A percentile compares a stretch with the other conserved stretches of the same genome.
Evolutionary conservation across 2,113 vertebrate genomes (phyloP).

Genomic region (Python bivittatus): DNA sequence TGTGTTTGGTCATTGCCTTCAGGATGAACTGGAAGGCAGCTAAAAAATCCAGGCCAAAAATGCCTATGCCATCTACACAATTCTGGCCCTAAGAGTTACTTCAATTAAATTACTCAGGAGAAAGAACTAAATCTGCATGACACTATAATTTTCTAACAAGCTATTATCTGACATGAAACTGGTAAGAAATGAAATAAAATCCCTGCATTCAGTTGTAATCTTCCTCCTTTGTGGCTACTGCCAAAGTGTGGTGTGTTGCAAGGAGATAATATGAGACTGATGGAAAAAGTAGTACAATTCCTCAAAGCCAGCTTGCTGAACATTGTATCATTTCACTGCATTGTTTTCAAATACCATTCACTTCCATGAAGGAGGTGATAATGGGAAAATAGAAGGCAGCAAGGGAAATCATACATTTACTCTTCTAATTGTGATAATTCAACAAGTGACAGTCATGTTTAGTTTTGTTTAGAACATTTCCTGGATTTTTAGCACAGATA

Average conservation of each 20-base stretch:
- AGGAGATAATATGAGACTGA: constrained; percentile 72
- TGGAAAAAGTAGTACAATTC: constrained; percentile 70
- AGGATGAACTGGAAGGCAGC: constrained; percentile 30
- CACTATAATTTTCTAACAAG: constrained; percentile 68
- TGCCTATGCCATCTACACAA: constrained; percentile 19
- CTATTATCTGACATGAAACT: constrained; percentile 74
- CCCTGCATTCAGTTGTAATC: constrained; percentile 68
- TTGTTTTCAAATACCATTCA: constrained; percentile 66
- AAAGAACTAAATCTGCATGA: constrained; percentile 63
- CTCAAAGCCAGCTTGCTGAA: constrained; percentile 64
- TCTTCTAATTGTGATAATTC: constrained; percentile 52
- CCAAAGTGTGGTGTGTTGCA: constrained; percentile 66
- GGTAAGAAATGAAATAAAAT: constrained; percentile 76
- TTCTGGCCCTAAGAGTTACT: constrained; percentile 33
- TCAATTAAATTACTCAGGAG: constrained; percentile 63
- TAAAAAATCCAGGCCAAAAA: constrained; percentile 13
- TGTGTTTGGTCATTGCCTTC: constrained; percentile 22
- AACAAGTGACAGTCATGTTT: constrained; percentile 50
- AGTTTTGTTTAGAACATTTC: constrained; percentile 55
- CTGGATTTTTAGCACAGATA: constrained; percentile 57
- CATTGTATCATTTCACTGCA: constrained; percentile 63
- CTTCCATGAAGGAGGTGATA: constrained; percentile 57
- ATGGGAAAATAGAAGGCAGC: constrained; percentile 35
- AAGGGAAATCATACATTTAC: constrained; percentile 64
- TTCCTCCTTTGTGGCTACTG: constrained; percentile 64